A percentile compares a stretch with the other conserved stretches of the same genome.
phyloP scores from a whole-genome alignment of 2,888 invertebrate species.

The Drosophila subsilvestris region DNA sequence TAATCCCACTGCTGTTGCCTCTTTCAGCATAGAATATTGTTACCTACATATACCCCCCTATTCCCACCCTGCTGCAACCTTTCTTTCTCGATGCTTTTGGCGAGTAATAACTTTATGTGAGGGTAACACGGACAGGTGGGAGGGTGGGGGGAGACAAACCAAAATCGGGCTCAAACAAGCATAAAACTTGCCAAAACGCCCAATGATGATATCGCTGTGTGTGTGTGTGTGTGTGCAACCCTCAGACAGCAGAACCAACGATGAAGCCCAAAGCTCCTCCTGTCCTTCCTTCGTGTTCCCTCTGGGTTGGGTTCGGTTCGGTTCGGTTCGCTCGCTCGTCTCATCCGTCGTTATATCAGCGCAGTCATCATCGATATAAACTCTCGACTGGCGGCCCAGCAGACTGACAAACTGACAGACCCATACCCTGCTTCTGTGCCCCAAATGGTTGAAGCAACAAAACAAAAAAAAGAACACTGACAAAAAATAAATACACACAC shows the following conservation, averaged over 20 bases:
- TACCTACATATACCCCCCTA: constrained; percentile 48
- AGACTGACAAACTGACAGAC: constrained; percentile 31
- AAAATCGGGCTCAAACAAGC: constrained; percentile 67
- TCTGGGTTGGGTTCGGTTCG: background rate
- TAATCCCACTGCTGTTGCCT: constrained; percentile 40
- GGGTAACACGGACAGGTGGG: constrained; percentile 38
- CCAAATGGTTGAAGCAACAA: constrained; percentile 50
- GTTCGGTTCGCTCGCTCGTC: constrained; percentile 20
- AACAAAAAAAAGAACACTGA: background rate
- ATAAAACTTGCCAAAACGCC: constrained; percentile 69
- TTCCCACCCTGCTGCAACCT: constrained; percentile 1
- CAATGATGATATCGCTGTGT: constrained; percentile 45
- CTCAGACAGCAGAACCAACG: constrained; percentile 53
- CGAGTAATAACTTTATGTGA: constrained; percentile 66
- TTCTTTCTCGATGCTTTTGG: constrained; percentile 7
- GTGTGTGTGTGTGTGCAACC: constrained; percentile 47
- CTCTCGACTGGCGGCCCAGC: constrained; percentile 55
- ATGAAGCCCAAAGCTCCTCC: constrained; percentile 39
- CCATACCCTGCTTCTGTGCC: constrained; percentile 13
- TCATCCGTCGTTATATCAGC: constrained; percentile 71
- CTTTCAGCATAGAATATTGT: constrained; percentile 37
- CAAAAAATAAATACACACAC: background rate
- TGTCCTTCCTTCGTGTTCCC: constrained; percentile 3
- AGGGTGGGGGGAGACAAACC: constrained; percentile 38
- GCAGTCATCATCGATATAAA: constrained; percentile 79